Base-by-base conservation (phyloP, 2,888 invertebrate species). In the Drosophila phalerata region DNA sequence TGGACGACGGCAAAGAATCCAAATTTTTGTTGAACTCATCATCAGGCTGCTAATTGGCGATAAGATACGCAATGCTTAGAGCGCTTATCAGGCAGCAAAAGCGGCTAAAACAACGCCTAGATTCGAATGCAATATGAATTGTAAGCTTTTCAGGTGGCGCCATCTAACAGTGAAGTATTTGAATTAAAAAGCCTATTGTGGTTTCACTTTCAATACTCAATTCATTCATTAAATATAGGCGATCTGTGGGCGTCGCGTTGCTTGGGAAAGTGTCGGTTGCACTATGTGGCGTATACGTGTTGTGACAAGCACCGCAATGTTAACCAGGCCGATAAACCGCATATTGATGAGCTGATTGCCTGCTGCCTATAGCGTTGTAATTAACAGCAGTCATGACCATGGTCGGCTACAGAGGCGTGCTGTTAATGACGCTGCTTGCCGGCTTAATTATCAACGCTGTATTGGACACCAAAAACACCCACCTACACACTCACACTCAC, bases 271-370 rank as follows among this genome's bases (percentile, higher is more conserved):
- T 83, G 69, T 56, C 69, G 49, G 48, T 56, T 69, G 73, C 57
- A 58, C 49, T 47, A 72, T 51, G 52, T 61, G 65, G 61, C 80
- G 64, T 73, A 77, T 73, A 70, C 73, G 69, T 67, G 64, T 64
- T 78, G 55, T 42, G 52, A 30, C 37, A 57, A 49, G 17, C 56
- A 52, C 13, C 25, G 43, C 53, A 22, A 28, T 73, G 45, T 55
- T 56, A 66, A 67, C 60, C 69, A 69, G 53, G 62, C 69, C 61
- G 58, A 69, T 69, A 57, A 67, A 64, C 63, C 55, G 80, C 77
- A 84, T 88, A 82, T 82, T 88, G 84, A 84, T 88, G 85, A 83
- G 85, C 66, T 49, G 25, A 17, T 19, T 30, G 52, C 65, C 55
- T 69, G 55, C 53, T 15, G 57, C 69, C 61, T 40, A 47, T 25